Percentiles rank a stretch among this genome's conserved stretches.
phyloP scores from a whole-genome alignment of 2,888 invertebrate genomes.

The Diogma glabrata region DNA sequence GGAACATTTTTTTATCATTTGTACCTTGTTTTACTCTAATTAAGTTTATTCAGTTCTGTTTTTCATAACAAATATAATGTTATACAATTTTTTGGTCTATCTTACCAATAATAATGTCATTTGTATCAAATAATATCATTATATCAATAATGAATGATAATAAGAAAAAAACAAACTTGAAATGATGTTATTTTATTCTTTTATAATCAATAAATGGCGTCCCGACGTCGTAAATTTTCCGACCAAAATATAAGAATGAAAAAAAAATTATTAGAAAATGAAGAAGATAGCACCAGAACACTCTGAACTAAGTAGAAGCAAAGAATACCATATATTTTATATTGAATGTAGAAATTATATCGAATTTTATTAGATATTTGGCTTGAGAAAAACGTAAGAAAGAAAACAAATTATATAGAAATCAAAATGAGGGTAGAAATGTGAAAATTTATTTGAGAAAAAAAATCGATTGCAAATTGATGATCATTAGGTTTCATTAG shows the following conservation, averaged over 20 bases:
- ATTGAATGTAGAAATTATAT: conserved; percentile 7
- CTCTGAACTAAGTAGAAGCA: too few species aligned
- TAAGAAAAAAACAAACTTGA: not conserved
- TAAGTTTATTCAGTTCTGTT: conserved; percentile 1
- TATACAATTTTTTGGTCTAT: conserved; percentile 3
- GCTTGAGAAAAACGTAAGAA: too few species aligned
- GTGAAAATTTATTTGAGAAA: too few species aligned
- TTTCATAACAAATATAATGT: not conserved
- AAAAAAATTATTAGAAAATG: not conserved
- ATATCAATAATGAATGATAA: conserved; percentile 7
- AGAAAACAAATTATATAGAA: too few species aligned
- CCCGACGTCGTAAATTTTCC: conserved; percentile 16
- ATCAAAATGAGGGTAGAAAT: too few species aligned
- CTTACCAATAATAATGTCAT: conserved; percentile 7
- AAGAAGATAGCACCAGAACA: conserved; percentile 4
- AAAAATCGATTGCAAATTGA: too few species aligned
- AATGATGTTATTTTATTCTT: conserved; percentile 10
- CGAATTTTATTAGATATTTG: conserved; percentile 7
- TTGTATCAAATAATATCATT: conserved; percentile 5
- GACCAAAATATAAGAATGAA: conserved; percentile 1
- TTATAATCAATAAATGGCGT: conserved; percentile 16
- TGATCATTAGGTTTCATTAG: too few species aligned
- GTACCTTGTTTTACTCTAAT: conserved; percentile 1
- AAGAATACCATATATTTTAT: too few species aligned
- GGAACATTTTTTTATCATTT: not conserved